Percentiles rank a stretch among this genome's conserved stretches.
These are phyloP conservation scores for Nettapus auritus DNA, from an alignment of 2,113 vertebrate species.

Conservation along the genomic window DNA sequence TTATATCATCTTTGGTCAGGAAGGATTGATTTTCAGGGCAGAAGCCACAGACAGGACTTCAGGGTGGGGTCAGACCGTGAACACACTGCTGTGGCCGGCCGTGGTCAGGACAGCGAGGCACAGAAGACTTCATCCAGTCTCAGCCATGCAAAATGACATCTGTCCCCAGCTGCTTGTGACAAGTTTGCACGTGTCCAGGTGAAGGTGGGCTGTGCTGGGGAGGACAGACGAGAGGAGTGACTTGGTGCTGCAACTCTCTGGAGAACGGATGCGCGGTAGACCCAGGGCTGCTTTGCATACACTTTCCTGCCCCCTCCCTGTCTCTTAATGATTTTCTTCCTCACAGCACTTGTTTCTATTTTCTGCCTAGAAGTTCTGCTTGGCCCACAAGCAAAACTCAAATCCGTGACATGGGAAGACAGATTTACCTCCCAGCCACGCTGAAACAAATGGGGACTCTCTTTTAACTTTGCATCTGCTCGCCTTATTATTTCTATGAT, in stretches of 20 bases:
- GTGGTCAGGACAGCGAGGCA: not conserved
- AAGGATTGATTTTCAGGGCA: not conserved
- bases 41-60: not conserved
- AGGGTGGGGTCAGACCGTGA: not conserved
- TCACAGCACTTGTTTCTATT: not conserved
- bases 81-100: rapidly evolving
- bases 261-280: rapidly evolving
- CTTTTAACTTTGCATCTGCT: not conserved
- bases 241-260: rapidly evolving
- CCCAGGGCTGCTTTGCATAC: not conserved
- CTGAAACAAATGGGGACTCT: not conserved
- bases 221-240: rapidly evolving
- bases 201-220: rapidly evolving
- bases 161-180: not conserved
- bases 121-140: not conserved
- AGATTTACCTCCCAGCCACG: not conserved
- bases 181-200: rapidly evolving
- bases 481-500: not conserved
- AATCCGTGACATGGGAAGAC: rapidly evolving
- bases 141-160: not conserved
- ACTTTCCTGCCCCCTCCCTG: not conserved
- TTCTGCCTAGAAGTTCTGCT: not conserved
- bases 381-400: not conserved
- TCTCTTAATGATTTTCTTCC: not conserved
- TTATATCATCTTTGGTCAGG: rapidly evolving